Evolutionary conservation across 2,888 invertebrate genomes (phyloP).

Genomic region (Nymphalis polychloros): DNA sequence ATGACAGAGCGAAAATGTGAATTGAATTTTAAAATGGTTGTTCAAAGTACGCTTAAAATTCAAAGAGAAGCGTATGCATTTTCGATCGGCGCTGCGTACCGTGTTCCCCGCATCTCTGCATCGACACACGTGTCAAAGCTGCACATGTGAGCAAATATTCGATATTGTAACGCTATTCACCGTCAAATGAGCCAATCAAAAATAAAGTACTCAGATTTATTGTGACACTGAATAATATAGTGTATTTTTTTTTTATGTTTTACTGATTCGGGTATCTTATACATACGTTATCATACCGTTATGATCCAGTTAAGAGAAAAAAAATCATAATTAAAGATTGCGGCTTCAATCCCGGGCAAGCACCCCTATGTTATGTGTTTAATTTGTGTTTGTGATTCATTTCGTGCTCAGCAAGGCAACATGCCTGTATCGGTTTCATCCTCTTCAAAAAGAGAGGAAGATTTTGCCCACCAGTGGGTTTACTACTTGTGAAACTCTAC

Average conservation of each 20-base stretch:
- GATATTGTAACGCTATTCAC: constrained; percentile 7
- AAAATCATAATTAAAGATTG: not conserved
- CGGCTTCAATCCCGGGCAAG: too few relatives aligned
- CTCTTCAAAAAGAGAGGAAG: too few relatives aligned
- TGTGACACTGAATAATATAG: not conserved
- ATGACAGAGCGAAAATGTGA: constrained; percentile 14
- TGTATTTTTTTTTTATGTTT: not conserved
- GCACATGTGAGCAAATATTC: constrained; percentile 19
- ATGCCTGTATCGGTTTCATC: too few relatives aligned
- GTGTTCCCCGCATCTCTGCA: constrained; percentile 1
- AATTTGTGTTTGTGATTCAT: too few relatives aligned
- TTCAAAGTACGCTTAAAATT: constrained; percentile 20
- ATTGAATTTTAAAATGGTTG: constrained; percentile 23
- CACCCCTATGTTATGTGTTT: too few relatives aligned
- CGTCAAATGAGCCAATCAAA: constrained; percentile 7
- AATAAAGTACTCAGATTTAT: constrained; percentile 7
- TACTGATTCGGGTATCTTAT: too few relatives aligned
- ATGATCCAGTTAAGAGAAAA: not conserved
- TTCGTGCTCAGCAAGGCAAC: too few relatives aligned
- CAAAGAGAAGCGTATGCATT: constrained; percentile 1
- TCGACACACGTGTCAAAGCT: constrained; percentile 6
- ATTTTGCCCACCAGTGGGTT: too few relatives aligned
- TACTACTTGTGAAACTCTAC: too few relatives aligned
- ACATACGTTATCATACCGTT: not conserved
- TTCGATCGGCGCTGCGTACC: constrained; percentile 2